phyloP scores from a whole-genome alignment of 2,113 vertebrate genomes.

The Leucosticte australis region DNA sequence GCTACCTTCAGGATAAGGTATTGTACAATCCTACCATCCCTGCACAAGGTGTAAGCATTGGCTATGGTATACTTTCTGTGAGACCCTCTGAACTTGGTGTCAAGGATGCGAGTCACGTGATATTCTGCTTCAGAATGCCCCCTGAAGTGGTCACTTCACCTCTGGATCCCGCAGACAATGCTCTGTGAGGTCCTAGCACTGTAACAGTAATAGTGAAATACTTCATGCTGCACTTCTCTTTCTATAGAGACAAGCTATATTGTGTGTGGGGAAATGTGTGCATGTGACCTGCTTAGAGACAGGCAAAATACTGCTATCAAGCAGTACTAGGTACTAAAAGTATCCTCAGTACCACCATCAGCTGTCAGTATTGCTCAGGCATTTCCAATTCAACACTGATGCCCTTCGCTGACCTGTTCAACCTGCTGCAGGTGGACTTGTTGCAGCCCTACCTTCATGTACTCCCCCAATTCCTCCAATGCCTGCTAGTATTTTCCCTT shows the following conservation, averaged over 20 bases:
- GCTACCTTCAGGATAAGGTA: not conserved
- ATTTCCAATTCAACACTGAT: not conserved
- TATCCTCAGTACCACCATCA: not conserved
- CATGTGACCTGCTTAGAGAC: not conserved
- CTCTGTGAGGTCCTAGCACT: not conserved
- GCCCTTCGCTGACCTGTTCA: not conserved
- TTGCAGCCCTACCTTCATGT: not conserved
- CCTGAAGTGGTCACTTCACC: not conserved
- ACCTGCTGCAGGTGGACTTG: not conserved
- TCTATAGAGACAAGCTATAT: not conserved
- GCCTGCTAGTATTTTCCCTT: not conserved
- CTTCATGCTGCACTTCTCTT: not conserved
- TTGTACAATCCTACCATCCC: not conserved
- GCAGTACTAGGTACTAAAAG: not conserved
- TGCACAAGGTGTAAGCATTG: rapidly evolving
- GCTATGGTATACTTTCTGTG: not conserved
- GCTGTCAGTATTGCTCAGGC: not conserved
- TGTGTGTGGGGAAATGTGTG: not conserved
- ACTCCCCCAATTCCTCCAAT: not conserved
- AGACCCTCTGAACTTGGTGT: not conserved
- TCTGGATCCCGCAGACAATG: not conserved
- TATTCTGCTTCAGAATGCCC: not conserved
- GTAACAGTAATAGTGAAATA: not conserved
- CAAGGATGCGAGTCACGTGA: not conserved
- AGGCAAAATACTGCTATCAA: not conserved